Evolutionary conservation across 2,113 vertebrate genomes (phyloP).

Genomic region (Pelusios castaneus): DNA sequence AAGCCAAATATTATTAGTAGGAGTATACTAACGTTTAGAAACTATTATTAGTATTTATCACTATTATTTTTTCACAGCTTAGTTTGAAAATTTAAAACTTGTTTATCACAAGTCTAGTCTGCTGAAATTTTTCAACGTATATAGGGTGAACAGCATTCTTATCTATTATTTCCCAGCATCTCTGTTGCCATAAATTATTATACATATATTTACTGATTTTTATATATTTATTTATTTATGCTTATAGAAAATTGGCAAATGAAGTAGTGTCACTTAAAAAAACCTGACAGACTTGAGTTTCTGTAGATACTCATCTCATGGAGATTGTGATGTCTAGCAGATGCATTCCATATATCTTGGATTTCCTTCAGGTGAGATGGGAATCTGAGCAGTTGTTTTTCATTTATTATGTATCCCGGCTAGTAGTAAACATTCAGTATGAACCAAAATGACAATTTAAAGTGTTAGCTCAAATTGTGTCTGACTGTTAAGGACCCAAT

Average conservation of each 20-base stretch:
- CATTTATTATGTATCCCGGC: neutral
- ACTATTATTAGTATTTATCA: neutral
- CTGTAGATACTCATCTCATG: accelerated
- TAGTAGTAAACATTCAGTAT: neutral
- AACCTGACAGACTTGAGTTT: neutral
- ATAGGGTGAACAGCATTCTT: accelerated
- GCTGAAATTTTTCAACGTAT: accelerated
- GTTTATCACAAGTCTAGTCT: neutral
- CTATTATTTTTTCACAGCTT: neutral
- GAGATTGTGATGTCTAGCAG: accelerated
- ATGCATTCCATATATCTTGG: neutral
- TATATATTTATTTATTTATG: neutral
- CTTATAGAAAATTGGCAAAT: neutral
- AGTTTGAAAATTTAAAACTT: neutral
- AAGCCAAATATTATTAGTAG: neutral
- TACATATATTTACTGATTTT: neutral
- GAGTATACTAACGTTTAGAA: neutral
- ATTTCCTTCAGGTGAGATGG: neutral
- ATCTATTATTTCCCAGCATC: neutral
- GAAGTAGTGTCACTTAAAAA: neutral
- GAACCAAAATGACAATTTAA: neutral
- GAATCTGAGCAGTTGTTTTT: neutral
- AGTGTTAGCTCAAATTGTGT: neutral
- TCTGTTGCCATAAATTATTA: neutral
- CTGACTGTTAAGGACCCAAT: neutral